Base-by-base conservation (phyloP, 2,888 invertebrate genomes). In the Lithodes maja region DNA sequence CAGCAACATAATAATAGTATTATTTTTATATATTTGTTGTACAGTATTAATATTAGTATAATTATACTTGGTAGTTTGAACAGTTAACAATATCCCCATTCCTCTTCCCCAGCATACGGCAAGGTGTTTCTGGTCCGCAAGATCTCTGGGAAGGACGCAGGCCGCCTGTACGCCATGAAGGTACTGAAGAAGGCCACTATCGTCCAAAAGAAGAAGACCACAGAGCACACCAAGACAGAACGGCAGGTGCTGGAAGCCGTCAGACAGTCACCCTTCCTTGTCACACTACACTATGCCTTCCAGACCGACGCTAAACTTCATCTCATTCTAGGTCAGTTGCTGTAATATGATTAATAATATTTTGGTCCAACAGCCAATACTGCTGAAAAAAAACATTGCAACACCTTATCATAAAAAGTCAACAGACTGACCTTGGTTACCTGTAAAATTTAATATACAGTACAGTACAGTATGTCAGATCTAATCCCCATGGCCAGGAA, bases 211-310 rank as follows among this genome's bases (percentile, higher is more conserved):
- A 96, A 97, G 93, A 98, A 98, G 95, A 98, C 98, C 88, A 97
- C 98, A 12, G 99, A 99, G 94, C 99, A 99, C 94, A 99, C 99
- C 55, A 96, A 97, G 95, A 99, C 99, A 85, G 99, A 99, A 94
- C 95, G 99, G 94, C 97, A 99, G 95, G 99, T 99, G 90, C 95
- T 99, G 92, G 99, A 99, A 94, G 97, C 98, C 84, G 97, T 99
- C 91, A 95, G 98, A 92, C 97, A 97, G 94, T 97, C 98, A 93
- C 99, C 99, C 85, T 99, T 99, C 95, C 96, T 99, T 92, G 99
- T 99, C 93, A 98, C 98, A 71, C 95, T 99, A 92, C 98, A 98
- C 94, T 99, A 99, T 94, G 99, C 99, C 93, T 99, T 99, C 95
- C 99, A 99, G 95, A 98, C 99, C 7, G 98, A 99, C 93, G 96